Evolutionary conservation across 2,888 invertebrate genomes (phyloP), one percentile per base, ranked within the genome.

Genomic region (Glyphotaelius pellucidus): DNA sequence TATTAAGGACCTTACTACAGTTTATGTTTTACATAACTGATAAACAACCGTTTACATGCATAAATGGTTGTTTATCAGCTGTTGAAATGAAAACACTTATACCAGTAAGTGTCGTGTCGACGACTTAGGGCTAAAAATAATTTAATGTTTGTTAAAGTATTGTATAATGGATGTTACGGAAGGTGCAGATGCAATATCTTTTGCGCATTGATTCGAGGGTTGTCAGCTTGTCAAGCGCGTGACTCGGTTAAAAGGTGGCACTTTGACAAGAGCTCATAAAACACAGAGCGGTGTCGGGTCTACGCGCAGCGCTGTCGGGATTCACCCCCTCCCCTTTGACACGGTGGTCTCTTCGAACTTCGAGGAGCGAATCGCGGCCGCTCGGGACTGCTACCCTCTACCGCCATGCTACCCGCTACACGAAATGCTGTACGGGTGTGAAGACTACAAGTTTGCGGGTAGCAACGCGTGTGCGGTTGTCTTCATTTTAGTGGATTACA

Each of bases 181-280:
- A 83, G 83, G 35, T 83, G 83, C 83, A 83, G 83, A 83, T 42
- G 67, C 67, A 67, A 67, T 67, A 67, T 67, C 67, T 67, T 67
- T 67, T 67, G 47, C 86, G 86, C 86, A 86, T 86, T 86, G 86
- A 86, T 86, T 86, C 86, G 14, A 47, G 86, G 86, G 86, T 86
- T 86, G 86, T 42, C 32, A 42, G 86, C 12, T 42, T 30, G 42
- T 86, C 42, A 15, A 86, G 42, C 47, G 12, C 3, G 25, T 42
- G 86, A 38, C 38, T 30, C 7, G 42, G 42, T 12, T 25, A 85
- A 86, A 42, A 42, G 9, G n/a, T 86, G 42, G 38, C 86, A 86
- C 42, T n/a, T 42, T 15, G 15, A 12, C 47, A 25, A 67, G 25
- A 67, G 67, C 67, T 25, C 67, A 7, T 9, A 25, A n/a, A 67